phyloP scores from a whole-genome alignment of 2,888 invertebrate species.

The Lathronympha strigana region DNA sequence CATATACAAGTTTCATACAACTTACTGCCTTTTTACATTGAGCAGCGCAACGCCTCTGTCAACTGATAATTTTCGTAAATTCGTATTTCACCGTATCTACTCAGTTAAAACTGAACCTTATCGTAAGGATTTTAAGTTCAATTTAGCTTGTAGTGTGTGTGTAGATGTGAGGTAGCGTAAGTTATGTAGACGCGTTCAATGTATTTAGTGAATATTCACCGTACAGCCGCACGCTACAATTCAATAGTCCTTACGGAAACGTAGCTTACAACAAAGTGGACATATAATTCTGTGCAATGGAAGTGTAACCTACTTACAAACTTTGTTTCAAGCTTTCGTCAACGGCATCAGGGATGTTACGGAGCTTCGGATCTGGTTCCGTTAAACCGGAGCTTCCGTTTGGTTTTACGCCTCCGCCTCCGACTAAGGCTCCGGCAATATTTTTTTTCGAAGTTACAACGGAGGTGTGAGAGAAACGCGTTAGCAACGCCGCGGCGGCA shows the following conservation, averaged over 20 bases:
- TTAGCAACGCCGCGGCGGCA: too few relatives aligned
- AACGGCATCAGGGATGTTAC: too few relatives aligned
- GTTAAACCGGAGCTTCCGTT: too few relatives aligned
- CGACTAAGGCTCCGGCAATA: too few relatives aligned
- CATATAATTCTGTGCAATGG: too few relatives aligned
- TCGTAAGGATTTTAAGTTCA: neutral
- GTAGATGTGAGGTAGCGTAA: neutral
- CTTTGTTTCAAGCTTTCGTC: too few relatives aligned
- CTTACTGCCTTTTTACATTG: slow-evolving; percentile 2
- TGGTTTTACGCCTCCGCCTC: too few relatives aligned
- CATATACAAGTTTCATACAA: neutral
- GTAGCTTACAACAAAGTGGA: neutral
- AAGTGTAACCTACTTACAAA: too few relatives aligned
- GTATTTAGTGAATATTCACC: slow-evolving; percentile 8
- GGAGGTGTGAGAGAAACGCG: too few relatives aligned
- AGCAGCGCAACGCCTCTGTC: neutral
- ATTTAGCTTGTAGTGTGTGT: neutral
- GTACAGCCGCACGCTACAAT: neutral
- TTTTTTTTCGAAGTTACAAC: too few relatives aligned
- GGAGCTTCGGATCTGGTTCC: too few relatives aligned
- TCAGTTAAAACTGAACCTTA: neutral
- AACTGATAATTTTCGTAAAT: neutral
- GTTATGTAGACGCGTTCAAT: neutral
- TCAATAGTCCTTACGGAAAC: neutral
- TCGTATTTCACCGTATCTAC: neutral